Base-by-base conservation (phyloP, 2,113 vertebrate species). In the Leptobrachium ailaonicum region DNA sequence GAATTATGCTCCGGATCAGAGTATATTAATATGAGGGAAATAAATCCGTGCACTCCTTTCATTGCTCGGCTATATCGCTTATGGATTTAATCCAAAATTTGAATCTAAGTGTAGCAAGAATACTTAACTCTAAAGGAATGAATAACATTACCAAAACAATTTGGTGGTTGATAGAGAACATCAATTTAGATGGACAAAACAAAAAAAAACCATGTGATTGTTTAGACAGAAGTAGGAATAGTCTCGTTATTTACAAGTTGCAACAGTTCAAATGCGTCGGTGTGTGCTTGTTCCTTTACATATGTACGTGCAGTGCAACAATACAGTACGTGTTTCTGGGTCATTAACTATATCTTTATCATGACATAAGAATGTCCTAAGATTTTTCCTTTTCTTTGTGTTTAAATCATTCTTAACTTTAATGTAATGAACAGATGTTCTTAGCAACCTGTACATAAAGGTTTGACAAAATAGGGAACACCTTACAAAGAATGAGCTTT, bases 151-250 rank as follows among this genome's bases (percentile, higher is more conserved):
- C 6, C 41, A 6, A 68, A 14, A 47, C 20, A 67, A 12, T 9
- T 40, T 76, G 45, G 11, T 47, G 66, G 32, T 41, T 58, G 44
- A 76, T 68, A 41, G 67, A 50, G 41, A 68, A 44, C 32, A 76
- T 53, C 63, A 40, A 32, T 75, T 66, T 75, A 7, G 75, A 76
- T 76, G 75, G 47, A 13, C 8, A 44, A 20, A 70, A 41, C 54
- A 70, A 42, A 70, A 13, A 20, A 42, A 62, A 77, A 60, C 32
- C 53, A 77, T n/a, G 14, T 14, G 32, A 42, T 60, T 64, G 20
- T 64, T 2, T 2, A 64, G 62, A 4, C 4, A 32, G 62, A 20
- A n/a, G n/a, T 45, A 2, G 10, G 32, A 56, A 78, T 53, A 41
- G 32, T n/a, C 8, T 71, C 32, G 63, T 70, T 71, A 53, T 71